Conservation (phyloP, 2,113 vertebrate species). For the Amazona guildingii region DNA sequence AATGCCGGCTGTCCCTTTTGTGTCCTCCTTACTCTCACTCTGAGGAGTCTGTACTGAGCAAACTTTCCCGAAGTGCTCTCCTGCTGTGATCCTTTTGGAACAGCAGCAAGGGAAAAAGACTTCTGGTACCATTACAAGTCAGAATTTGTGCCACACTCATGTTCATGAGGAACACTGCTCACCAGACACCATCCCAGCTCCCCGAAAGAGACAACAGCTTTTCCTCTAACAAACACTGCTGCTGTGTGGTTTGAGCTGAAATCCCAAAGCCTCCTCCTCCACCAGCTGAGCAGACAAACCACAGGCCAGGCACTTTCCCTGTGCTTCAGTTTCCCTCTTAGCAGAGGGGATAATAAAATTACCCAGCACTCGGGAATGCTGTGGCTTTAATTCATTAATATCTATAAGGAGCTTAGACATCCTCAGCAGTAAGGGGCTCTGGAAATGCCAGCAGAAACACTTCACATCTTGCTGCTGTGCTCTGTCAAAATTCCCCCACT, state of each 20-base stretch:
- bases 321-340: neutral
- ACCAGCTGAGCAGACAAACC: slow-evolving; percentile 16
- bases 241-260: neutral
- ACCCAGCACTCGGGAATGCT: slow-evolving; percentile 7
- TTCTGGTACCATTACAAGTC: neutral
- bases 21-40: neutral
- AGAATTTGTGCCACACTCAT: neutral
- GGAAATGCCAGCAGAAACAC: neutral
- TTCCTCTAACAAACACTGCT: neutral
- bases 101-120: neutral
- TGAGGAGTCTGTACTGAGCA: neutral
- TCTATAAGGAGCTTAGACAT: slow-evolving; percentile 26
- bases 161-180: neutral
- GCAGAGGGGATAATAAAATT: slow-evolving; percentile 42
- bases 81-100: neutral
- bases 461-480: neutral
- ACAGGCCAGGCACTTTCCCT: neutral
- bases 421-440: neutral
- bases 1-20: neutral
- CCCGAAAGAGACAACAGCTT: neutral
- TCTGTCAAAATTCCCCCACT: neutral
- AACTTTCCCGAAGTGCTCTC: neutral
- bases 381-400: slow-evolving; percentile 41
- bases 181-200: neutral
- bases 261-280: neutral